Base-by-base conservation (phyloP, 1,140 invertebrate species). In the Paraescarpia echinospica region DNA sequence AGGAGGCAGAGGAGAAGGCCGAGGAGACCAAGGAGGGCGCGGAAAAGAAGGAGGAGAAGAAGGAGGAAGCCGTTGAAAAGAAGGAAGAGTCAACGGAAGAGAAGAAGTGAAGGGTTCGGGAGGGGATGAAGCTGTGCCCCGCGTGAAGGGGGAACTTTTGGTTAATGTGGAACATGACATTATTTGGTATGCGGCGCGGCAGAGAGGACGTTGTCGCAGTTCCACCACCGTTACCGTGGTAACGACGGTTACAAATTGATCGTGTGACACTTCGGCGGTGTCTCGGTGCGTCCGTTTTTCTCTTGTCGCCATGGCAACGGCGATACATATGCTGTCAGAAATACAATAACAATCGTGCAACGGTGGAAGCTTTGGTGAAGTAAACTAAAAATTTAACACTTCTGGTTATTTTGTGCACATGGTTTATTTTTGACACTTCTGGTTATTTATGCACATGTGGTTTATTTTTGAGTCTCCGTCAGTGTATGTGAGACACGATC, bases 1-100 rank as follows among this genome's bases (percentile, higher is more conserved):
- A 93, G 35, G 92, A 92, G 92, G 35, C 35, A 92, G 88, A 59
- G 88, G 92, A 77, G 18, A 92, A 92, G 88, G 59, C 88, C 27
- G 92, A 92, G 88, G 92, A 92, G 34, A 77, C 59, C 12, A 77
- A 77, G 59, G 59, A 14, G 8, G 59, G 2, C 8, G 59, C 8
- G 59, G 22, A 77, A 0, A 92, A 77, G 59, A 34, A 34, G 0
- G 88, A 34, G 89, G 92, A 92, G 90, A 92, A 92, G 91, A 91
- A 91, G 8, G 91, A 91, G 91, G 34, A 91, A 33, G 33, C n/a
- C 18, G 35, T 35, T 33, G 89, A 90, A 22, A 90, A 90, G 89
- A 90, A 34, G 89, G 89, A 90, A 33, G 89, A 90, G 89, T 77
- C 59, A 31, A 77, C 59, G 27, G 59, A 77, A 77, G 89, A 90